Conservation (phyloP, 2,797 vertebrate species). For the Pseudocheirus occidentalis region DNA sequence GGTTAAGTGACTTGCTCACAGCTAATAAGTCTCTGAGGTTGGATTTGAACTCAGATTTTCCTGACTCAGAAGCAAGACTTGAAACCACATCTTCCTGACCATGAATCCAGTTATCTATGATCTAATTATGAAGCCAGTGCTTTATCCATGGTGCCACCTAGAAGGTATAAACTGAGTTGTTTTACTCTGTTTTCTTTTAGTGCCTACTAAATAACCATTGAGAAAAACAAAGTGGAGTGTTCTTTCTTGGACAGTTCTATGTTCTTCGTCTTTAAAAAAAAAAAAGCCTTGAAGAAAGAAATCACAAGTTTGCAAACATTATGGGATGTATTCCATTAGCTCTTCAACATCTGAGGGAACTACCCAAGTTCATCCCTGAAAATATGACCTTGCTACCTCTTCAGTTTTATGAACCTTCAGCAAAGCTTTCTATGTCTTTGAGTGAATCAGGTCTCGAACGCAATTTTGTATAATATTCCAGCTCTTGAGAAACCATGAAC, state of each 20-base stretch:
- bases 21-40: not conserved
- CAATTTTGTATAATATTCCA: not conserved
- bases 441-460: not conserved
- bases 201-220: not conserved
- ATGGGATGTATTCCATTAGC: not conserved
- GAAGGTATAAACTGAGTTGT: not conserved
- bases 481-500: not conserved
- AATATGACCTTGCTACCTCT: not conserved
- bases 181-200: not conserved
- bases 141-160: not conserved
- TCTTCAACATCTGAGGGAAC: not conserved
- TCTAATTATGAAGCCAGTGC: not conserved
- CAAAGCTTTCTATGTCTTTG: not conserved
- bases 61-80: not conserved
- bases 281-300: not conserved
- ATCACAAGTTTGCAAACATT: not conserved
- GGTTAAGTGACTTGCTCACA: not conserved
- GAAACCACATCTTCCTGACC: not conserved
- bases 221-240: not conserved
- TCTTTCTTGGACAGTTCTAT: not conserved
- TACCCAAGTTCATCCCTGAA: not conserved
- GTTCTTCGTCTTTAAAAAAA: not conserved
- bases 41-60: not conserved
- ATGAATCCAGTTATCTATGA: not conserved
- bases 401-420: not conserved